Percentiles rank a stretch among this genome's conserved stretches.
Conservation (phyloP, 1,140 invertebrate genomes). For the Tyrophagus putrescentiae region DNA sequence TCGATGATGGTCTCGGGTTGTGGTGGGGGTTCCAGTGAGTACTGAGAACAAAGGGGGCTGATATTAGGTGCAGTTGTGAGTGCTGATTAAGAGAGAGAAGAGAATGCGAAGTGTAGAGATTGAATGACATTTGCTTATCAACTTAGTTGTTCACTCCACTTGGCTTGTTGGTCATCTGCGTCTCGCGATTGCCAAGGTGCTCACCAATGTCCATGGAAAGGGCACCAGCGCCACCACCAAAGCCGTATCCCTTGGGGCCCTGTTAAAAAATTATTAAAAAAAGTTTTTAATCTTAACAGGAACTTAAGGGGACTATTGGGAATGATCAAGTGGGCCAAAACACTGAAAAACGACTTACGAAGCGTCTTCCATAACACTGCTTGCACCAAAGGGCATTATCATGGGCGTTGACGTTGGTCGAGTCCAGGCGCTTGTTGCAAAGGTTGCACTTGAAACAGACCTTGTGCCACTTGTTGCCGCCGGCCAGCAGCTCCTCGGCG, state of each 20-base stretch:
- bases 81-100: no score
- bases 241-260: constrained; percentile 55
- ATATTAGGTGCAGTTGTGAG: no score
- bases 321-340: no score
- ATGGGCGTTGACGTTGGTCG: constrained; percentile 89
- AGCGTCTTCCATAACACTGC: constrained; percentile 84
- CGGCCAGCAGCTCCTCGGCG: constrained; percentile 91
- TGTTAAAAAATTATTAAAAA: not conserved
- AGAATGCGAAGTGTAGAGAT: no score
- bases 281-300: not conserved
- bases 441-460: constrained; percentile 96
- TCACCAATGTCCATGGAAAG: constrained; percentile 78
- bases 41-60: no score
- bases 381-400: constrained; percentile 91
- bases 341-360: no score
- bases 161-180: constrained; percentile 28
- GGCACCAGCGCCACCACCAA: constrained; percentile 16
- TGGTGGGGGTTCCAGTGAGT: no score
- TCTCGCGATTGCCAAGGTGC: constrained; percentile 45
- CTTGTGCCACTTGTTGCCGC: constrained; percentile 96
- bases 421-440: constrained; percentile 92
- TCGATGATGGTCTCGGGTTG: no score
- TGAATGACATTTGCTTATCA: no score
- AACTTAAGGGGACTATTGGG: not conserved
- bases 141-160: not conserved